A percentile compares a stretch with the other conserved stretches of the same genome.
These are phyloP conservation scores for Eurosta solidaginis DNA, from an alignment of 1,140 invertebrate species.

Conservation along the genomic window DNA sequence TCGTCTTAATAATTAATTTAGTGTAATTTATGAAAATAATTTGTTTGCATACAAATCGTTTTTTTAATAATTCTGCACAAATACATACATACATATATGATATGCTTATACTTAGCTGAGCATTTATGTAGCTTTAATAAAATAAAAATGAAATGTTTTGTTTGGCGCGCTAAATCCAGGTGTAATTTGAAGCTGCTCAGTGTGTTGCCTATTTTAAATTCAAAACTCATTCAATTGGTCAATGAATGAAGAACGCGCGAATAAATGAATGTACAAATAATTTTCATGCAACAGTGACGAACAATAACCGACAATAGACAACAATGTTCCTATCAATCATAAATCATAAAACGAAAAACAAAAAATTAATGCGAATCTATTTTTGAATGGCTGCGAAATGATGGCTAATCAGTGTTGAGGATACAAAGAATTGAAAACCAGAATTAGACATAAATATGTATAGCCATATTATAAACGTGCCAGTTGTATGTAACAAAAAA, in stretches of 20 bases:
- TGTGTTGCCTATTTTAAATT: slow-evolving; percentile 2
- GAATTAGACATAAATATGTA: too few relatives aligned
- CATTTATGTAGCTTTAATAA: too few relatives aligned
- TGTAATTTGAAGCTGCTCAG: slow-evolving; percentile 20
- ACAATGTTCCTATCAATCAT: slow-evolving; percentile 30
- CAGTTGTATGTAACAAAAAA: too few relatives aligned
- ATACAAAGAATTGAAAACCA: too few relatives aligned
- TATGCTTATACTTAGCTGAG: too few relatives aligned
- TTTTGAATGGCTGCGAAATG: background rate
- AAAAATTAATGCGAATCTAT: background rate
- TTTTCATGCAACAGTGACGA: background rate
- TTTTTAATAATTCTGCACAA: background rate
- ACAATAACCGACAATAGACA: slow-evolving; percentile 7
- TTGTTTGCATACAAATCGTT: background rate
- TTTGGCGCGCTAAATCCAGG: slow-evolving; percentile 11
- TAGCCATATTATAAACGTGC: too few relatives aligned
- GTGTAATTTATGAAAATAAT: slow-evolving; percentile 33
- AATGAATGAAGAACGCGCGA: too few relatives aligned
- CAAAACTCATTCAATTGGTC: background rate
- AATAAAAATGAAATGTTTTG: background rate
- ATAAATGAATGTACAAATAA: too few relatives aligned
- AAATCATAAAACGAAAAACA: too few relatives aligned
- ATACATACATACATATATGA: too few relatives aligned
- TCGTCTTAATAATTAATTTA: slow-evolving; percentile 29
- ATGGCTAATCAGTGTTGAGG: background rate